Conservation (phyloP, 2,113 vertebrate genomes). For the Aegithalos caudatus region DNA sequence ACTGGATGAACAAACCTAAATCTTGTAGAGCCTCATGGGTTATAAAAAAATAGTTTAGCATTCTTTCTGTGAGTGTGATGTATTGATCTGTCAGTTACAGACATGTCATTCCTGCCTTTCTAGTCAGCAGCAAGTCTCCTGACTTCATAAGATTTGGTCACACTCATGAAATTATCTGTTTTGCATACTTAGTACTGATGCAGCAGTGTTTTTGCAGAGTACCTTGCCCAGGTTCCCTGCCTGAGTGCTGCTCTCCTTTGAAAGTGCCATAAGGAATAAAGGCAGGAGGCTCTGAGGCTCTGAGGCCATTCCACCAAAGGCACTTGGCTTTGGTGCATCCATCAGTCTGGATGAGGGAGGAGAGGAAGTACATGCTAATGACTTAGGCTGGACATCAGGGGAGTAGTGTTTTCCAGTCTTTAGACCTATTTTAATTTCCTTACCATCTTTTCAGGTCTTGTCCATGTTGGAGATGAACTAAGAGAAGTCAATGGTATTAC, state of each 20-base stretch:
- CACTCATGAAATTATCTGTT: not conserved
- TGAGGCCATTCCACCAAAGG: not conserved
- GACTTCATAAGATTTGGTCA: not conserved
- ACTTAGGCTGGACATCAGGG: not conserved
- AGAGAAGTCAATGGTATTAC: constrained; percentile 92
- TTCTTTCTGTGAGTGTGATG: not conserved
- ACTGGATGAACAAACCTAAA: not conserved
- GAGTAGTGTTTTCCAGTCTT: not conserved
- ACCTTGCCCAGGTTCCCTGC: not conserved
- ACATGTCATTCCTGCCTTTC: not conserved
- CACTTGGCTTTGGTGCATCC: not conserved
- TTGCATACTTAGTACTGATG: not conserved
- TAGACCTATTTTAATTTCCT: not conserved
- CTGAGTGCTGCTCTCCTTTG: not conserved
- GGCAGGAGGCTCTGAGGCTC: not conserved
- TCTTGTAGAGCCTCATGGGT: not conserved
- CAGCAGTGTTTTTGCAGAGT: not conserved
- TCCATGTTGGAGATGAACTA: constrained; percentile 92
- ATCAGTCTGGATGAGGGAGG: not conserved
- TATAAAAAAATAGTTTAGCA: not conserved
- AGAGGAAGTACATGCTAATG: not conserved
- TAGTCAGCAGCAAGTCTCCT: rapidly evolving
- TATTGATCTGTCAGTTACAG: not conserved
- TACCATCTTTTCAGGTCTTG: constrained; percentile 80
- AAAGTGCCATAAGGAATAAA: not conserved